Percentiles rank a stretch among this genome's conserved stretches.
These are phyloP conservation scores for Coendou prehensilis DNA, from an alignment of 2,797 vertebrate species.

Conservation along the genomic window DNA sequence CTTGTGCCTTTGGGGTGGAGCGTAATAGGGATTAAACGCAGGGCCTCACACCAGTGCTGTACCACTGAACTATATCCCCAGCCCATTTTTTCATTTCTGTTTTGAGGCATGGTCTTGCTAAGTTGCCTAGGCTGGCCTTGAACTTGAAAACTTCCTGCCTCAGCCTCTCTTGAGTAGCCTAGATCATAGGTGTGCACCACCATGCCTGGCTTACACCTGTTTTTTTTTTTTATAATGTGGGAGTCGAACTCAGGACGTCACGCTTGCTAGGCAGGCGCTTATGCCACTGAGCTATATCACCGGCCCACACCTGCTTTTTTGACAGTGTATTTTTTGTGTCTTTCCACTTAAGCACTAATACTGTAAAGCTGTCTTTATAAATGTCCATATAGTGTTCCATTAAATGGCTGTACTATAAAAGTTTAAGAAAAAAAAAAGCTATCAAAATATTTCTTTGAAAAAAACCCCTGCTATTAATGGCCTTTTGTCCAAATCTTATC, in stretches of 20 bases:
- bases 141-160: background rate
- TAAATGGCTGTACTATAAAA: background rate
- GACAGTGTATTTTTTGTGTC: background rate
- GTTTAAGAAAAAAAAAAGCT: background rate
- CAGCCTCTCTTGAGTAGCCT: background rate
- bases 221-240: background rate
- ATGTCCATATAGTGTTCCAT: background rate
- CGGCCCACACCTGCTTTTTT: background rate
- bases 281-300: too few species aligned
- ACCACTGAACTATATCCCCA: background rate
- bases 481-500: constrained; percentile 6
- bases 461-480: background rate
- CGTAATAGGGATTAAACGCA: background rate
- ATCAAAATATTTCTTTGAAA: background rate
- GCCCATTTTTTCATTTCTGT: background rate
- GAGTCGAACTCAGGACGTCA: too few species aligned
- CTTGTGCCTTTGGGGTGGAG: background rate
- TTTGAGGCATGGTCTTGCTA: background rate
- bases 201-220: background rate
- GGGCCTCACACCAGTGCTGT: background rate
- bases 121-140: background rate
- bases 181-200: background rate
- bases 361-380: background rate
- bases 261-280: too few species aligned
- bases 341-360: background rate